Percentiles rank a stretch among this genome's conserved stretches.
phyloP scores from a whole-genome alignment of 2,888 invertebrate genomes.

The Cheiracanthium punctorium region DNA sequence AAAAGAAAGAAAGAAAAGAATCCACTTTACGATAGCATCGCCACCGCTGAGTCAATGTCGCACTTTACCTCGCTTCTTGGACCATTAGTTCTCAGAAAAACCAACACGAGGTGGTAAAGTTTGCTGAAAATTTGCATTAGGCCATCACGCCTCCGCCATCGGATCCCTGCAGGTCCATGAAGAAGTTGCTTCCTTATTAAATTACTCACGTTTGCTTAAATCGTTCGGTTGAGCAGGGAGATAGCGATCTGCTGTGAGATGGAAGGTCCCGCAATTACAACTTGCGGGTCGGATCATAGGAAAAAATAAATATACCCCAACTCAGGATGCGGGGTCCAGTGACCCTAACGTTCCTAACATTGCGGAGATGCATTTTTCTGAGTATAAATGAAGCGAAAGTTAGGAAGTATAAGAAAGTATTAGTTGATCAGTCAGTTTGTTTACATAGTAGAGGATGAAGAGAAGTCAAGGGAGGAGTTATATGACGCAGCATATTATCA shows the following conservation, averaged over 20 bases:
- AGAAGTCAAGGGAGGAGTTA: too few species aligned
- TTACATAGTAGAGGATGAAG: too few species aligned
- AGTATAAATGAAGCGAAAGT: too few species aligned
- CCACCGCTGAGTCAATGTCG: constrained; percentile 2
- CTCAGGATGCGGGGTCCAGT: not conserved
- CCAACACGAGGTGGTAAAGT: not conserved
- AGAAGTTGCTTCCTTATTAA: not conserved
- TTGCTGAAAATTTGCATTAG: not conserved
- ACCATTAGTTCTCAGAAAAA: not conserved
- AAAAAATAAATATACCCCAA: not conserved
- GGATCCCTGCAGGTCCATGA: not conserved
- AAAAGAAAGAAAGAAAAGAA: too few species aligned
- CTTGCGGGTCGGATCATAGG: not conserved
- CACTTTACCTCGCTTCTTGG: not conserved
- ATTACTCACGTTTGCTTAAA: constrained; percentile 15
- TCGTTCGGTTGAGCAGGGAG: not conserved
- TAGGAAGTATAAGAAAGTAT: too few species aligned
- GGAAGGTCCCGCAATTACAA: constrained; percentile 7
- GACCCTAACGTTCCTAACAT: not conserved
- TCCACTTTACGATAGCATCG: not conserved
- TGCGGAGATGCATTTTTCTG: too few species aligned
- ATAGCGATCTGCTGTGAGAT: not conserved
- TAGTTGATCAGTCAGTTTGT: too few species aligned
- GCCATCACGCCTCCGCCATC: constrained; percentile 7
- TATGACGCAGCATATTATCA: too few species aligned